phyloP scores from a whole-genome alignment of 2,113 vertebrate species.

The Cynoglossus semilaevis region DNA sequence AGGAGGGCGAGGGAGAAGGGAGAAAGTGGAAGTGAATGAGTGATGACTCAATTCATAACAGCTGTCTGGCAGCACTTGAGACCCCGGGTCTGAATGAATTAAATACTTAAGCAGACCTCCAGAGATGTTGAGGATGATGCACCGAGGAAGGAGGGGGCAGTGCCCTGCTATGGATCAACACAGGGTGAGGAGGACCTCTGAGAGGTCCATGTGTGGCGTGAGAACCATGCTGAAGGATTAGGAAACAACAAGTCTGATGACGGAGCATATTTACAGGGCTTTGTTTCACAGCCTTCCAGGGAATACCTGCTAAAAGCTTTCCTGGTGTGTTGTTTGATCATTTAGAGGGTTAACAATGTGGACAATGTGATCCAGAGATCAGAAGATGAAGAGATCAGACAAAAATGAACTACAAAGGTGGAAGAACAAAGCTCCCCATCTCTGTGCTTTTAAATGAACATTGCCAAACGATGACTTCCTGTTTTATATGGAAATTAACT shows the following conservation, averaged over 20 bases:
- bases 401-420: not conserved
- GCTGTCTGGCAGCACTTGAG: constrained; percentile 11
- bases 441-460: too few species aligned
- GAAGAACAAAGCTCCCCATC: not conserved
- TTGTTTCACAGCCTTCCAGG: constrained; percentile 7
- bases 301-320: not conserved
- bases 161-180: constrained; percentile 29
- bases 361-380: constrained; percentile 4
- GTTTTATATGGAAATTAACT: too few species aligned
- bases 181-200: constrained; percentile 40
- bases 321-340: constrained; percentile 2
- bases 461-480: too few species aligned
- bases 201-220: constrained; percentile 62
- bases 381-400: constrained; percentile 7
- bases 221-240: constrained; percentile 55
- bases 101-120: constrained; percentile 12
- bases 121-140: constrained; percentile 16
- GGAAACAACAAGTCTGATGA: constrained; percentile 9
- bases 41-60: constrained; percentile 18
- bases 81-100: constrained; percentile 19
- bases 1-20: constrained; percentile 9
- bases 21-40: constrained; percentile 17
- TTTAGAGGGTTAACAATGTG: constrained; percentile 1
- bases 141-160: constrained; percentile 27
- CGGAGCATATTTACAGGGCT: constrained; percentile 3